phyloP scores from a whole-genome alignment of 2,113 vertebrate species.

The Corythornis madagascariensis region DNA sequence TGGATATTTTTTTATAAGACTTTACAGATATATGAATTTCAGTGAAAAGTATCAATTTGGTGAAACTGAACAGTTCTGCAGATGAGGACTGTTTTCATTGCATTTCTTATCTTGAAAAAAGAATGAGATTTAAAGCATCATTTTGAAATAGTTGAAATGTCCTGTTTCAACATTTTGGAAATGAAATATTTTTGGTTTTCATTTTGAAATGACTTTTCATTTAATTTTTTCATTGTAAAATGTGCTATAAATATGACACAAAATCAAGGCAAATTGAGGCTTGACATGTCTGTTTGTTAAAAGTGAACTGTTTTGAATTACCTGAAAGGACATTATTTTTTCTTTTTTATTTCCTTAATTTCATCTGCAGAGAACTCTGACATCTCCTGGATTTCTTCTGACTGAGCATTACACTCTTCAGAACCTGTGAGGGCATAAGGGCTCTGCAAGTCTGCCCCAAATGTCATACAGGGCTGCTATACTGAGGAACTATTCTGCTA shows the following conservation, averaged over 20 bases:
- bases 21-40: constrained; percentile 27
- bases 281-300: constrained; percentile 25
- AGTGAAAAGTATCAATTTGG: constrained; percentile 39
- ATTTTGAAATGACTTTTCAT: constrained; percentile 52
- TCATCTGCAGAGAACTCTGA: constrained; percentile 13
- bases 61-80: constrained; percentile 35
- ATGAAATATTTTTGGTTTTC: constrained; percentile 53
- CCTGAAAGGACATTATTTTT: background rate
- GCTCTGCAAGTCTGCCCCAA: background rate
- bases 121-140: constrained; percentile 16
- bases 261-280: constrained; percentile 57
- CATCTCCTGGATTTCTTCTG: background rate
- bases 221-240: constrained; percentile 48
- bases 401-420: background rate
- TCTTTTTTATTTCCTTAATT: background rate
- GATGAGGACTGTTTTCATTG: constrained; percentile 36
- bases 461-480: background rate
- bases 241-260: constrained; percentile 48
- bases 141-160: constrained; percentile 44
- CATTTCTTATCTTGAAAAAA: background rate
- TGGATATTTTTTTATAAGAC: background rate
- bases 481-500: background rate
- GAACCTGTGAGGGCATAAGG: background rate
- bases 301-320: constrained; percentile 25
- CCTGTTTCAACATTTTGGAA: constrained; percentile 26